A percentile compares a stretch with the other conserved stretches of the same genome.
These are phyloP conservation scores for Cylloceria caligata DNA, from an alignment of 2,888 invertebrate genomes.

Conservation along the genomic window DNA sequence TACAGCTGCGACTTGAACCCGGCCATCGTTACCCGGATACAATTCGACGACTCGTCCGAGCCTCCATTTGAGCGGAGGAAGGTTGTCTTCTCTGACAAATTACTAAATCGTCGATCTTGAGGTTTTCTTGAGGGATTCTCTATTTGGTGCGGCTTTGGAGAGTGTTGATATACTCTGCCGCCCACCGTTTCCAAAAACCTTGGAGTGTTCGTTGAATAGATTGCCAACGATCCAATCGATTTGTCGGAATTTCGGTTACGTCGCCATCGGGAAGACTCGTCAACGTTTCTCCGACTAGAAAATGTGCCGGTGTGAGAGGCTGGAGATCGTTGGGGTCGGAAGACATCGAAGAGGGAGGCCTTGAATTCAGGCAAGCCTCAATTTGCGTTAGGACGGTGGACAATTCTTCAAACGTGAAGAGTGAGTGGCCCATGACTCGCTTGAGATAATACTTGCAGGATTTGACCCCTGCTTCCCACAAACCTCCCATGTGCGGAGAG, in stretches of 20 bases:
- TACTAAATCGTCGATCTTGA: conserved; percentile 14
- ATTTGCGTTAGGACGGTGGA: conserved; percentile 64
- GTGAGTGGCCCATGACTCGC: conserved; percentile 66
- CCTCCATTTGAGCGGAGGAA: conserved; percentile 47
- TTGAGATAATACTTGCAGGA: conserved; percentile 74
- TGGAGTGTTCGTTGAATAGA: conserved; percentile 61
- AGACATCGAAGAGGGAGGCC: conserved; percentile 64
- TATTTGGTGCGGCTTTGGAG: conserved; percentile 54
- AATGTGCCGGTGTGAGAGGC: conserved; percentile 72
- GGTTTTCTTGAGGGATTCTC: fast-evolving
- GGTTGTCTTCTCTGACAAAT: conserved; percentile 47
- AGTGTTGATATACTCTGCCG: too few species aligned
- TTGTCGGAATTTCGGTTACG: conserved; percentile 14
- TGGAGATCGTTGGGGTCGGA: conserved; percentile 65
- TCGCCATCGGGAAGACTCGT: conserved; percentile 66
- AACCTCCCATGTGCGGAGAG: too few species aligned
- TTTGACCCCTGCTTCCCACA: conserved; percentile 75
- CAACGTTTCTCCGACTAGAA: conserved; percentile 69
- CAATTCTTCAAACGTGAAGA: conserved; percentile 73
- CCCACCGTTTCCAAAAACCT: conserved; percentile 72
- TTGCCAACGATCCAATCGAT: conserved; percentile 51
- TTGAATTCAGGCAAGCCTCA: conserved; percentile 69
- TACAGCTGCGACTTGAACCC: conserved; percentile 33
- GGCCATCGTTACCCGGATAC: conserved; percentile 42
- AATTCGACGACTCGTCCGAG: conserved; percentile 35